Conservation (phyloP, 2,888 invertebrate species). For the Catonia carolina region DNA sequence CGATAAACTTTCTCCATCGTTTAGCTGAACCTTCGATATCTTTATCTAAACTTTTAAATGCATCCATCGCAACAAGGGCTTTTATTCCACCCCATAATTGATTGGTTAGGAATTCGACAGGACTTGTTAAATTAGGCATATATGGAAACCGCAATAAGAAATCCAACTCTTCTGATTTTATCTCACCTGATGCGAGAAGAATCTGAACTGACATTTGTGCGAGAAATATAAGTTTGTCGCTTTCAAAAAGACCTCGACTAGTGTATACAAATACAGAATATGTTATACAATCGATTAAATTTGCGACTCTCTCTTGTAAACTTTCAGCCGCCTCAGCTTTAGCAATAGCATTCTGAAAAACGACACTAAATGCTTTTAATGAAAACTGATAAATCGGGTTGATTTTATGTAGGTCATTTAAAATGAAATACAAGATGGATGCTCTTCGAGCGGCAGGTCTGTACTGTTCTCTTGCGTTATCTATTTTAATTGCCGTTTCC, state of each 20-base stretch:
- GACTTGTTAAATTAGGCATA: conserved; percentile 63
- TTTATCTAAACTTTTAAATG: conserved; percentile 74
- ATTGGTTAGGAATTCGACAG: conserved; percentile 76
- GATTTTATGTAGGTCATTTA: conserved; percentile 86
- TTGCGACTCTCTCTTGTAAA: conserved; percentile 61
- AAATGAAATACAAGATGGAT: conserved; percentile 85
- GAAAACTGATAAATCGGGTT: conserved; percentile 96
- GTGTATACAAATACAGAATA: conserved; percentile 83
- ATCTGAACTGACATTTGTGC: conserved; percentile 80
- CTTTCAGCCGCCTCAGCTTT: conserved; percentile 62
- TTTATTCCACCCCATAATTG: conserved; percentile 77
- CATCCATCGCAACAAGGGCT: conserved; percentile 64
- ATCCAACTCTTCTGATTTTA: conserved; percentile 71
- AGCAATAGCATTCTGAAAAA: conserved; percentile 77
- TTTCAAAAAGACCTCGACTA: conserved; percentile 82
- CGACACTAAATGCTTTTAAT: conserved; percentile 85
- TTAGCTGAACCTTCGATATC: conserved; percentile 88
- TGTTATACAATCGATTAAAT: conserved; percentile 81
- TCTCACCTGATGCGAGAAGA: conserved; percentile 55
- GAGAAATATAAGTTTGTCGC: conserved; percentile 84
- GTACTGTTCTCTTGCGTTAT: conserved; percentile 84
- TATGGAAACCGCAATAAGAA: conserved; percentile 81
- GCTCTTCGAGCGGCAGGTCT: conserved; percentile 78
- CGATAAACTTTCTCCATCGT: conserved; percentile 87
- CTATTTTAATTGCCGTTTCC: conserved; percentile 78